Base-by-base conservation (phyloP, 2,888 invertebrate genomes). In the Ornithoptera priamus region DNA sequence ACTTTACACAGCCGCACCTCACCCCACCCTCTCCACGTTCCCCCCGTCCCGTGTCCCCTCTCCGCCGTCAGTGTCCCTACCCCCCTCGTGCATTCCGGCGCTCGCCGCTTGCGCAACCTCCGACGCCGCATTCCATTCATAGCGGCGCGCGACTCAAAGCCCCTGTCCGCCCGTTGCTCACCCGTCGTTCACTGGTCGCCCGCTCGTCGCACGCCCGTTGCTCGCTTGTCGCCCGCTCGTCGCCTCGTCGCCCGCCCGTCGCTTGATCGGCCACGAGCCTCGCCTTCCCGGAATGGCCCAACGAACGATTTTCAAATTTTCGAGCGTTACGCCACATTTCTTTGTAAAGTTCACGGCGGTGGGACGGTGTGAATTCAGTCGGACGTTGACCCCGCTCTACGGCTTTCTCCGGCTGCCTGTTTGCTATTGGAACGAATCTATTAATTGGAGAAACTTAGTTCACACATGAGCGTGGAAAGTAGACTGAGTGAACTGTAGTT, bases 361-460 rank as follows among this genome's bases (percentile, higher is more conserved):
- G 84, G 89, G 85, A 77, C 86, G 83, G 83, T 87, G 88, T 88
- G 85, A 87, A 88, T 89, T 89, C 90, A 84, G 79, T 80, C 88
- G 91, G 91, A 84, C 91, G 80, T 89, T 90, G 90, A 92, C 91
- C 82, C 84, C 83, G 79, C 81, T 57, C 20, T 85, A 83, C 85
- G 87, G 90, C 90, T 92, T 92, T 91, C 91, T 90, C 91, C 86
- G 82, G 80, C 86, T 86, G 85, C 86, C 85, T 89, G 87, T 89
- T 90, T 90, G 87, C 92, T 90, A 92, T 92, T 91, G 92, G 91
- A 92, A 92, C 92, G 90, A 92, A 92, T 92, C 91, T 92, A 92
- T 92, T 91, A 91, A 92, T 91, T 92, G 91, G 90, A 90, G 92
- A 92, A 92, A 91, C 91, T 90, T 85, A 86, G 90, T 92, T 90